phyloP scores from a whole-genome alignment of 2,797 vertebrate species.

The Enteromius argenteus region DNA sequence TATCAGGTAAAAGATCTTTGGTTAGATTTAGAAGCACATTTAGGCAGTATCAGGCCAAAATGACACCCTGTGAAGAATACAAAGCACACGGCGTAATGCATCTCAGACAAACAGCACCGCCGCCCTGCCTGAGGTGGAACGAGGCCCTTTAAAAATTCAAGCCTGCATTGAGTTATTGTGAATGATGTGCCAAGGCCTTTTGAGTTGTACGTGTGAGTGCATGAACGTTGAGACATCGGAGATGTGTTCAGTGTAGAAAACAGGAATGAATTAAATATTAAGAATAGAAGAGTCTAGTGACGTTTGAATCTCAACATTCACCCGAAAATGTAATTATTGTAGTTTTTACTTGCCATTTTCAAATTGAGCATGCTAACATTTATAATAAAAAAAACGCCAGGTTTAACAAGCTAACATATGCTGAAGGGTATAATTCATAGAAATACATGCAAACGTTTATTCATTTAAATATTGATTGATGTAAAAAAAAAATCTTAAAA shows the following conservation, averaged over 20 bases:
- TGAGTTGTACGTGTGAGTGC: slow-evolving; percentile 57
- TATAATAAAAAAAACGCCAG: background rate
- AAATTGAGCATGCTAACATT: background rate
- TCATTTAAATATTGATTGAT: too few species aligned
- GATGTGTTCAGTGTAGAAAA: slow-evolving; percentile 33
- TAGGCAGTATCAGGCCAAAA: slow-evolving; percentile 45
- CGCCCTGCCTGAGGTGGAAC: slow-evolving; percentile 69
- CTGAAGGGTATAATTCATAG: background rate
- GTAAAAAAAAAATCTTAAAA: too few species aligned
- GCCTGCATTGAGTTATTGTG: slow-evolving; percentile 69
- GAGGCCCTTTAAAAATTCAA: slow-evolving; percentile 75
- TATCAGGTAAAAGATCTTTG: slow-evolving; percentile 56
- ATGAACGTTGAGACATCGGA: slow-evolving; percentile 48
- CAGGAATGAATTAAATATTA: slow-evolving; percentile 22
- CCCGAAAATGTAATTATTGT: background rate
- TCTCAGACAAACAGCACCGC: slow-evolving; percentile 71
- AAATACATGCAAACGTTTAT: too few species aligned
- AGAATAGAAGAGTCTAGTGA: background rate
- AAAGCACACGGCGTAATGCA: slow-evolving; percentile 61
- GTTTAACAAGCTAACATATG: background rate
- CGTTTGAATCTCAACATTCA: background rate
- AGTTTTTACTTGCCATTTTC: background rate
- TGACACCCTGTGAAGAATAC: slow-evolving; percentile 53
- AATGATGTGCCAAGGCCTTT: slow-evolving; percentile 67
- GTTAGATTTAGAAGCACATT: slow-evolving; percentile 60